phyloP scores from a whole-genome alignment of 2,888 invertebrate species.

The Dromius quadrimaculatus region DNA sequence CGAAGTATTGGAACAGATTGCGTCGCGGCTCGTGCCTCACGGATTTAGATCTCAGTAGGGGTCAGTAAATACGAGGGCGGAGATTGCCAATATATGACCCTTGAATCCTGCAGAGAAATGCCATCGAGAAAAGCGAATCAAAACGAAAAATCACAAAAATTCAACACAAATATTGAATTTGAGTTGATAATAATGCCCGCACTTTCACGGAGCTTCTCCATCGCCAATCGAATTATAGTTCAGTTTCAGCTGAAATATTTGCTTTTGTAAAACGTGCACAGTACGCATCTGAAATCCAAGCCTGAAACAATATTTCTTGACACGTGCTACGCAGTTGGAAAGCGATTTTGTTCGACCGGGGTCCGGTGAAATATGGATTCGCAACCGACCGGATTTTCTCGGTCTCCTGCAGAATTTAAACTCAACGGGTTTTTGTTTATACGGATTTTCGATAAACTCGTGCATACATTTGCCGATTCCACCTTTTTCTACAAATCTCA shows the following conservation, averaged over 20 bases:
- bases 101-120: background rate
- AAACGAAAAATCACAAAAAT: too few relatives aligned
- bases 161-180: too few relatives aligned
- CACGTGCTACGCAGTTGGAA: constrained; percentile 39
- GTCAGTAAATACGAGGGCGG: background rate
- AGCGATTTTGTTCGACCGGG: constrained; percentile 20
- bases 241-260: background rate
- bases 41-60: constrained; percentile 15
- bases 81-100: constrained; percentile 36
- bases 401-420: constrained; percentile 27
- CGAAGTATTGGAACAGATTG: background rate
- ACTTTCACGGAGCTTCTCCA: too few relatives aligned
- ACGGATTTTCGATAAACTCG: constrained; percentile 20
- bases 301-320: constrained; percentile 39
- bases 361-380: constrained; percentile 40
- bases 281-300: constrained; percentile 2
- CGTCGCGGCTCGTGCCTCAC: background rate
- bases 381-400: constrained; percentile 2
- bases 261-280: background rate
- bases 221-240: too few relatives aligned
- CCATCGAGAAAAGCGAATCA: background rate
- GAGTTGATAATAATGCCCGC: too few relatives aligned
- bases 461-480: constrained; percentile 5
- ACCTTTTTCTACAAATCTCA: too few relatives aligned
- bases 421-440: constrained; percentile 1